Evolutionary conservation across 2,888 invertebrate genomes (phyloP).

Genomic region (Drosophila setosimentum): DNA sequence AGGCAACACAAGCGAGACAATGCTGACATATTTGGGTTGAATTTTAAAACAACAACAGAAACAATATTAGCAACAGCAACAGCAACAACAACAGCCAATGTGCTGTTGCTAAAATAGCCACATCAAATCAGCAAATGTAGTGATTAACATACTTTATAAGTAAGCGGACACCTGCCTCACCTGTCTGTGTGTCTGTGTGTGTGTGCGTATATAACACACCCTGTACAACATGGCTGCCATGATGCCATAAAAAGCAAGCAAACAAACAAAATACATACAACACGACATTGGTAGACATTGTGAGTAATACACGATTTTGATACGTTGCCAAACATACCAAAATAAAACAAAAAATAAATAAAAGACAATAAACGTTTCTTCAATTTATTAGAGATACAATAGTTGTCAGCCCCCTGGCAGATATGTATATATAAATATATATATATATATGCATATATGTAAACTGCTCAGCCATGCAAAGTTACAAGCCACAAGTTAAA

Average conservation of each 20-base stretch:
- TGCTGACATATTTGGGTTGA: constrained; percentile 74
- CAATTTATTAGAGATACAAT: constrained; percentile 35
- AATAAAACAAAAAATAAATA: not conserved
- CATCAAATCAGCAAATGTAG: constrained; percentile 74
- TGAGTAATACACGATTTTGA: constrained; percentile 51
- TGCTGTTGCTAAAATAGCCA: constrained; percentile 59
- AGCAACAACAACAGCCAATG: constrained; percentile 16
- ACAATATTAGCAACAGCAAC: constrained; percentile 16
- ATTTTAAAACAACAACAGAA: constrained; percentile 31
- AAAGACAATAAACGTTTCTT: constrained; percentile 37
- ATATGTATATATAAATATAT: not conserved
- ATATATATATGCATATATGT: not conserved
- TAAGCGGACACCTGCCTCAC: constrained; percentile 34
- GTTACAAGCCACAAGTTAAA: not conserved
- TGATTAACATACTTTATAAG: constrained; percentile 72
- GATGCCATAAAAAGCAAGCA: constrained; percentile 52
- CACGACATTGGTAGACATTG: constrained; percentile 39
- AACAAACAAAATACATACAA: constrained; percentile 15
- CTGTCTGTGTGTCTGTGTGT: constrained; percentile 22
- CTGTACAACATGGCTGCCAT: constrained; percentile 58
- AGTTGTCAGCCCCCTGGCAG: not conserved
- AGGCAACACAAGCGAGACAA: constrained; percentile 34
- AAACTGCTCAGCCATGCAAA: too few relatives aligned
- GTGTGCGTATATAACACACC: constrained; percentile 49
- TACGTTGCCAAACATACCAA: constrained; percentile 20